A percentile compares a stretch with the other conserved stretches of the same genome.
These are phyloP conservation scores for Phymanthus crucifer DNA, from an alignment of 92 coral and sea anemone genomes.

Conservation along the genomic window DNA sequence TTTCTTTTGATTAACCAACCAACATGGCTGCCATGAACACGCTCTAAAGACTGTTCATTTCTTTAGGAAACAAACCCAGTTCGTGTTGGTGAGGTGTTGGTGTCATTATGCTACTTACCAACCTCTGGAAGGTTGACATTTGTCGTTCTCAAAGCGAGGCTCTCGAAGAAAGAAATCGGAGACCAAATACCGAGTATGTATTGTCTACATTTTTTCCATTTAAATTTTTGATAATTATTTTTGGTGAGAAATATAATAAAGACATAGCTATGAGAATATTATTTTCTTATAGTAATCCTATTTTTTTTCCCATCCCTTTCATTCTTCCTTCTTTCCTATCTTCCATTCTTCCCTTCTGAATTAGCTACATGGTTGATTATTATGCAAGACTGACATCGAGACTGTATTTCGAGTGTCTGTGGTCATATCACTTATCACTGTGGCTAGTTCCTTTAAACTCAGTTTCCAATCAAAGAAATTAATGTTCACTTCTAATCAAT, in stretches of 20 bases:
- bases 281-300: not conserved
- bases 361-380: not conserved
- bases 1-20: too few relatives aligned
- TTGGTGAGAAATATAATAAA: too few relatives aligned
- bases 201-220: not conserved
- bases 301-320: not conserved
- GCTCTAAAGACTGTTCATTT: not conserved
- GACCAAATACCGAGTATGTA: constrained; percentile 80
- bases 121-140: constrained; percentile 92
- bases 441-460: not conserved
- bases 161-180: constrained; percentile 58
- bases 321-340: not conserved
- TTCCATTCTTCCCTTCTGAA: not conserved
- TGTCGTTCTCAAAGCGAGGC: constrained; percentile 93
- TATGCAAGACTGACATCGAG: not conserved
- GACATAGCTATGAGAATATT: too few relatives aligned
- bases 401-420: not conserved
- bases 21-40: too few relatives aligned
- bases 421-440: not conserved
- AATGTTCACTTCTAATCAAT: not conserved
- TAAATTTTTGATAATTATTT: too few relatives aligned
- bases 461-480: not conserved
- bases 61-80: constrained; percentile 59
- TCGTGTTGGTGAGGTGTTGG: constrained; percentile 85
- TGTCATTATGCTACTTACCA: constrained; percentile 94